phyloP scores from a whole-genome alignment of 2,113 vertebrate species.

The human region GRCh38 chr3:65629501-65630000 shows the following conservation, averaged over 20 bases:
- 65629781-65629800: background rate
- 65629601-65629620: background rate
- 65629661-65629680: background rate
- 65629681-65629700: slow-evolving; percentile 30
- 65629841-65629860: background rate
- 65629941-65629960: background rate
- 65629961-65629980: background rate
- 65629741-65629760: background rate
- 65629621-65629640: slow-evolving; percentile 18
- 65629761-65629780: background rate
- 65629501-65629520: background rate
- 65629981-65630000: background rate
- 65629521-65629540: slow-evolving; percentile 3
- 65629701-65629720: slow-evolving; percentile 26
- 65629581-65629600: background rate
- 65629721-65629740: background rate
- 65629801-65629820: background rate
- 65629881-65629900: background rate
- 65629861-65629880: too few species aligned
- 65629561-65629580: background rate
- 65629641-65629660: slow-evolving; percentile 45
- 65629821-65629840: background rate
- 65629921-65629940: background rate
- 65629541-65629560: background rate
- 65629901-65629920: background rate